Percentiles rank a stretch among this genome's conserved stretches.
phyloP scores from a whole-genome alignment of 53 echinoderm and acorn worm genomes.

The Paracentrotus lividus region DNA sequence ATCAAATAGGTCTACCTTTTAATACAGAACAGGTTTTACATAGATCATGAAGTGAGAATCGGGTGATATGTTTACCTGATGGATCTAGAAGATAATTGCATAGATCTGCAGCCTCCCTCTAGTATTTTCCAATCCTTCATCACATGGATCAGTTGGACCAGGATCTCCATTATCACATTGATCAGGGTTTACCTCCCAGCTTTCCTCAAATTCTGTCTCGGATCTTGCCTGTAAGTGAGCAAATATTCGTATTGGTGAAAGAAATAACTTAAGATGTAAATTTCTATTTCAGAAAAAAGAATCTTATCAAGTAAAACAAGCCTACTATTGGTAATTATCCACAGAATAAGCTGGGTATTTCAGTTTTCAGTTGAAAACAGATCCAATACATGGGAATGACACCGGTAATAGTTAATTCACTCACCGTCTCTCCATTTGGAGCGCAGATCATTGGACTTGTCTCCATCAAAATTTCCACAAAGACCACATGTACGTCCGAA shows the following conservation, averaged over 20 bases:
- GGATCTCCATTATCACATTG: slow-evolving; percentile 40
- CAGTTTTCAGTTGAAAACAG: too few species aligned
- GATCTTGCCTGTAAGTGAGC: slow-evolving; percentile 61
- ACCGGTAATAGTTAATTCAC: not conserved
- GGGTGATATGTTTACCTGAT: not conserved
- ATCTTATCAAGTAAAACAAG: not conserved
- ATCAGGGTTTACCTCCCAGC: slow-evolving; percentile 74
- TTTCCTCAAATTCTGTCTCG: slow-evolving; percentile 75
- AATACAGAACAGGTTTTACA: too few species aligned
- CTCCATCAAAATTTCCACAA: slow-evolving; percentile 82
- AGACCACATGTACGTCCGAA: slow-evolving; percentile 83
- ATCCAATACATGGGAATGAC: too few species aligned
- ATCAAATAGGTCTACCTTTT: too few species aligned
- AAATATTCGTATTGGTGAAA: too few species aligned
- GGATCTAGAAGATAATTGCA: slow-evolving; percentile 23
- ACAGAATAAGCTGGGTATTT: not conserved
- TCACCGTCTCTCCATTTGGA: slow-evolving; percentile 71
- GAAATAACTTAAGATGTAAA: too few species aligned
- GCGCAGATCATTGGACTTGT: slow-evolving; percentile 71
- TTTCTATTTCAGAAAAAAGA: not conserved
- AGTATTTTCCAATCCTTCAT: not conserved
- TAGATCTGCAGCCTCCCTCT: not conserved
- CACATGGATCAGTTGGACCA: slow-evolving; percentile 76
- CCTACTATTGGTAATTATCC: not conserved
- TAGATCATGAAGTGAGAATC: not conserved